phyloP scores from a whole-genome alignment of 2,888 invertebrate species.

The Hartigia nigra region DNA sequence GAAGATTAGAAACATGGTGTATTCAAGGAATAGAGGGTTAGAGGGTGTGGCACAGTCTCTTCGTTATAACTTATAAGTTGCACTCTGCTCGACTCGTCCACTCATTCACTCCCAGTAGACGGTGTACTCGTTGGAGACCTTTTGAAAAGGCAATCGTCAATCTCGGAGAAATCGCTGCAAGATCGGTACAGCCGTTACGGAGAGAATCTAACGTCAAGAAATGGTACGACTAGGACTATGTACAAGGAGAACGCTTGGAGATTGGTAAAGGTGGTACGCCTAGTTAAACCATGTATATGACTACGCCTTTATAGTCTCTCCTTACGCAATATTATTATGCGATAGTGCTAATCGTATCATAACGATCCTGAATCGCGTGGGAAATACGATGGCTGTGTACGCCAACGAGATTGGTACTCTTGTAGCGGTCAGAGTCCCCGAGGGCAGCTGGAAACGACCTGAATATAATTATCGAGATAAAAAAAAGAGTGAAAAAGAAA shows the following conservation, averaged over 20 bases:
- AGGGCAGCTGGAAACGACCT: not conserved
- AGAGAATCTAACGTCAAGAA: not conserved
- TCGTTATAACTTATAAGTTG: not conserved
- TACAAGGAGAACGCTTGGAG: not conserved
- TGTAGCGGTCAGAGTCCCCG: not conserved
- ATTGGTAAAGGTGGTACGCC: not conserved
- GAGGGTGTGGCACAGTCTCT: not conserved
- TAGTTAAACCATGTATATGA: not conserved
- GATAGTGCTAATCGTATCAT: slow-evolving; percentile 4
- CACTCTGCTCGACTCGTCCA: not conserved
- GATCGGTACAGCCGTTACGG: not conserved
- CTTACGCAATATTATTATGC: slow-evolving; percentile 7
- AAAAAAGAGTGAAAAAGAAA: not conserved
- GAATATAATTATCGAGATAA: not conserved
- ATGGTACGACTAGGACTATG: not conserved
- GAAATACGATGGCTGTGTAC: not conserved
- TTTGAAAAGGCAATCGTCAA: slow-evolving; percentile 5
- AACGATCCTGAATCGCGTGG: slow-evolving; percentile 4
- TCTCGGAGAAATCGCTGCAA: slow-evolving; percentile 4
- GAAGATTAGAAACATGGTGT: not conserved
- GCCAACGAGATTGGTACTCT: not conserved
- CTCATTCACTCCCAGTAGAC: not conserved
- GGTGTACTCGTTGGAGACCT: not conserved
- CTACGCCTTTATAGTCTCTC: not conserved
- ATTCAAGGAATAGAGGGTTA: not conserved